phyloP scores from a whole-genome alignment of 2,113 vertebrate species.

The Corythornis madagascariensis region DNA sequence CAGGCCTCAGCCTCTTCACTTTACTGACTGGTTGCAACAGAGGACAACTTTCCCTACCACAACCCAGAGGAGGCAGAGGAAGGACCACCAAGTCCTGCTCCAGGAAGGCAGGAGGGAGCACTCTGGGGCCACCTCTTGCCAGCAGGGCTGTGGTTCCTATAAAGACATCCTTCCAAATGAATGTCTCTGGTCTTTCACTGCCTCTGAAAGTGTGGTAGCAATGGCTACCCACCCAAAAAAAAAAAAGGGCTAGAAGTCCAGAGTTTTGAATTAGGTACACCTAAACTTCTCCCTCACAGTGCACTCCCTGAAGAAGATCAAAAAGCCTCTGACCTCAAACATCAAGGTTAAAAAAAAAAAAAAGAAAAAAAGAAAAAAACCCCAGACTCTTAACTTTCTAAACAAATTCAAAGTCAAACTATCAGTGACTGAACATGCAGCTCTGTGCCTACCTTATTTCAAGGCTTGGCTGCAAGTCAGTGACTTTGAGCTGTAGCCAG shows the following conservation, averaged over 20 bases:
- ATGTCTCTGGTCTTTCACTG: background rate
- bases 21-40: background rate
- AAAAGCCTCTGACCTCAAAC: background rate
- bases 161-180: background rate
- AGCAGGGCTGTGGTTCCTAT: background rate
- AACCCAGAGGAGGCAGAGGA: background rate
- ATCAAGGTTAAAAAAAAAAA: background rate
- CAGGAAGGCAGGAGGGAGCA: background rate
- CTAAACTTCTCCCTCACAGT: background rate
- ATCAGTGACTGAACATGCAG: background rate
- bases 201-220: background rate
- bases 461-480: conserved; percentile 27
- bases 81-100: background rate
- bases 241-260: background rate
- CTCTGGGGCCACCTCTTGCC: background rate
- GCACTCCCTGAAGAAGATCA: background rate
- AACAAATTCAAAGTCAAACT: conserved; percentile 43
- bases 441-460: background rate
- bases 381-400: background rate
- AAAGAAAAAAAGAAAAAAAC: background rate
- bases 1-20: background rate
- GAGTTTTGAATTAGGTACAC: background rate
- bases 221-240: background rate
- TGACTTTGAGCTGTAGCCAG: conserved; percentile 23
- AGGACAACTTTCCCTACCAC: background rate